A percentile compares a stretch with the other conserved stretches of the same genome.
These are phyloP conservation scores for Chitala chitala DNA, from an alignment of 2,113 vertebrate species.

Conservation along the genomic window DNA sequence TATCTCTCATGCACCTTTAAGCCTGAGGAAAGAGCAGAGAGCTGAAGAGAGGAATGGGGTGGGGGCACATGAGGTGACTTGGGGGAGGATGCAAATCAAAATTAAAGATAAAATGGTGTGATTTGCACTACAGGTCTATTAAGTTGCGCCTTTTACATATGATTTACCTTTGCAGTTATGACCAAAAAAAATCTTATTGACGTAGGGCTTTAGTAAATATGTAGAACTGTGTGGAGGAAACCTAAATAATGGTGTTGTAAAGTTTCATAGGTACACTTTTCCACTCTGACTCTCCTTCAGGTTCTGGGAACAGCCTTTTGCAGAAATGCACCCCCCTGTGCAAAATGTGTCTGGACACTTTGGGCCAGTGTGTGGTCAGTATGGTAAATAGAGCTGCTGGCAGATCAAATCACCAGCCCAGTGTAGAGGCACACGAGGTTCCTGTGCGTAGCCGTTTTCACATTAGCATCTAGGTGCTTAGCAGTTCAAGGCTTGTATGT, in stretches of 20 bases:
- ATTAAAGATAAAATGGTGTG: conserved; percentile 99
- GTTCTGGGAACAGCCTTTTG: conserved; percentile 45
- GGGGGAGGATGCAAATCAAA: conserved; percentile 82
- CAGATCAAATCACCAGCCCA: background rate
- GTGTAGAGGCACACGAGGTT: too few species aligned
- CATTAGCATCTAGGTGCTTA: too few species aligned
- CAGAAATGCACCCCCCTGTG: too few species aligned
- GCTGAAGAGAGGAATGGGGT: background rate
- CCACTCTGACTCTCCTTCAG: conserved; percentile 52
- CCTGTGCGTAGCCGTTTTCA: too few species aligned
- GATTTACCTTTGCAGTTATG: conserved; percentile 99
- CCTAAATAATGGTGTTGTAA: conserved; percentile 89
- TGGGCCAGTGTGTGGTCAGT: background rate
- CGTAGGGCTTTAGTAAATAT: conserved; percentile 97
- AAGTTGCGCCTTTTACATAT: conserved; percentile 99
- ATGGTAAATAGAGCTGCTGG: background rate
- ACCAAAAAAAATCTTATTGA: too few species aligned
- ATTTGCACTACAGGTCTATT: conserved; percentile 99
- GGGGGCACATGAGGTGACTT: conserved; percentile 1
- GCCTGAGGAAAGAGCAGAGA: conserved; percentile 80
- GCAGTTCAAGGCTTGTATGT: too few species aligned
- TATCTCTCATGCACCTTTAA: conserved; percentile 99
- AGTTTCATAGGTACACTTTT: conserved; percentile 77
- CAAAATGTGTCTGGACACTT: background rate
- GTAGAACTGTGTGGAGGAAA: conserved; percentile 94